Percentiles rank a stretch among this genome's conserved stretches.
phyloP scores from a whole-genome alignment of 2,888 invertebrate species.

The Scelioninae gen. 1 region DNA sequence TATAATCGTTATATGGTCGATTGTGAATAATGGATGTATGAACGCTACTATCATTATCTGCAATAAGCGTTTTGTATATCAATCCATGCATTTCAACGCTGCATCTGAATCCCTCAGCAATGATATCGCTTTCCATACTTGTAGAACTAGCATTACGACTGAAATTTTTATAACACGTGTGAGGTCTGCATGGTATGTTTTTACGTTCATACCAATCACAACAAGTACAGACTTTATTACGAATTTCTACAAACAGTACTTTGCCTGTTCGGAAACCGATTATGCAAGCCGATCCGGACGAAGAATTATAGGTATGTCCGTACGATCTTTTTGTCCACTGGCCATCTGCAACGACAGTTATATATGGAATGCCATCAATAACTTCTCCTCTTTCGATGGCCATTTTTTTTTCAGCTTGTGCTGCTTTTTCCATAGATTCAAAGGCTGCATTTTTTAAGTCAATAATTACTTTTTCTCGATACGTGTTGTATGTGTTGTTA shows the following conservation, averaged over 20 bases:
- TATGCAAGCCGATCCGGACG: constrained; percentile 56
- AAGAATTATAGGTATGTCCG: constrained; percentile 47
- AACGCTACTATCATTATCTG: constrained; percentile 62
- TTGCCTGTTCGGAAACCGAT: constrained; percentile 63
- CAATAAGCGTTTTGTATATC: constrained; percentile 46
- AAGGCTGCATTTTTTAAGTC: too few relatives aligned
- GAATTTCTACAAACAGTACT: constrained; percentile 68
- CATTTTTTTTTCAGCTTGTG: constrained; percentile 40
- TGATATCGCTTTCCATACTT: constrained; percentile 17
- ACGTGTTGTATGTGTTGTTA: too few relatives aligned
- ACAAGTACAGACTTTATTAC: constrained; percentile 68
- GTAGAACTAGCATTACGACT: constrained; percentile 46
- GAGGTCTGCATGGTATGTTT: neutral
- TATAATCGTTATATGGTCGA: constrained; percentile 52
- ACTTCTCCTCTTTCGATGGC: constrained; percentile 52
- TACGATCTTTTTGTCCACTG: constrained; percentile 66
- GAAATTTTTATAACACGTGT: constrained; percentile 72
- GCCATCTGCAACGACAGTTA: constrained; percentile 62
- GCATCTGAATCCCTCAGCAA: constrained; percentile 37
- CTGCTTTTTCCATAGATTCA: constrained; percentile 44
- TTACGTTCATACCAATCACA: constrained; percentile 21
- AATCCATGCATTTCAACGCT: constrained; percentile 38
- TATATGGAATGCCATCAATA: constrained; percentile 18
- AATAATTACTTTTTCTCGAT: too few relatives aligned
- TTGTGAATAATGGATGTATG: constrained; percentile 39